Percentiles rank a stretch among this genome's conserved stretches.
phyloP scores from a whole-genome alignment of 2,888 invertebrate genomes.

The Xanthia icteritia region DNA sequence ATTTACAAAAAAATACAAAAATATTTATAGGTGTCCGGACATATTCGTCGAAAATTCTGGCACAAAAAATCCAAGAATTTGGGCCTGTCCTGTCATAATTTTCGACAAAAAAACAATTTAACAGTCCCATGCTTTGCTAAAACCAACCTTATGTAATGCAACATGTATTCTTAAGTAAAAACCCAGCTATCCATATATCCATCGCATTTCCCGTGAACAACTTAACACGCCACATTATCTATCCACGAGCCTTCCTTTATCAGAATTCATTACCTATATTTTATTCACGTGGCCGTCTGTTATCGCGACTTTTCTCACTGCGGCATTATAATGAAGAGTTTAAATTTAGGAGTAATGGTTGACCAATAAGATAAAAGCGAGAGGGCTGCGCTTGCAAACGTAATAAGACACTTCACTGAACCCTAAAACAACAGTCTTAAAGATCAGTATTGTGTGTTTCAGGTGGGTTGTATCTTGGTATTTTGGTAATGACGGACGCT shows the following conservation, averaged over 20 bases:
- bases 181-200: constrained; percentile 52
- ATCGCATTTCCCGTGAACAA: constrained; percentile 61
- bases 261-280: constrained; percentile 88
- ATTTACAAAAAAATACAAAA: neutral
- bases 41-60: neutral
- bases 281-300: constrained; percentile 84
- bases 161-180: constrained; percentile 17
- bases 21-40: neutral
- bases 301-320: constrained; percentile 89
- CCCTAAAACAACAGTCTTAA: constrained; percentile 69
- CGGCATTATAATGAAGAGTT: constrained; percentile 90
- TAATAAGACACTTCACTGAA: constrained; percentile 51
- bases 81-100: neutral
- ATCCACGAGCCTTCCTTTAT: constrained; percentile 79
- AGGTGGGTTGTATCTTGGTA: constrained; percentile 71
- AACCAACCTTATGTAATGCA: neutral
- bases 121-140: neutral
- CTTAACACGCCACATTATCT: constrained; percentile 69
- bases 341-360: constrained; percentile 90
- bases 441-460: constrained; percentile 66
- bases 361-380: constrained; percentile 90
- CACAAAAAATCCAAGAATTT: neutral
- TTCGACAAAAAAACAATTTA: too few species aligned
- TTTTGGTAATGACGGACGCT: constrained; percentile 88
- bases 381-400: constrained; percentile 81